Percentiles rank a stretch among this genome's conserved stretches.
Conservation (phyloP, 1,140 invertebrate species). For the Drosophila dunni region DNA sequence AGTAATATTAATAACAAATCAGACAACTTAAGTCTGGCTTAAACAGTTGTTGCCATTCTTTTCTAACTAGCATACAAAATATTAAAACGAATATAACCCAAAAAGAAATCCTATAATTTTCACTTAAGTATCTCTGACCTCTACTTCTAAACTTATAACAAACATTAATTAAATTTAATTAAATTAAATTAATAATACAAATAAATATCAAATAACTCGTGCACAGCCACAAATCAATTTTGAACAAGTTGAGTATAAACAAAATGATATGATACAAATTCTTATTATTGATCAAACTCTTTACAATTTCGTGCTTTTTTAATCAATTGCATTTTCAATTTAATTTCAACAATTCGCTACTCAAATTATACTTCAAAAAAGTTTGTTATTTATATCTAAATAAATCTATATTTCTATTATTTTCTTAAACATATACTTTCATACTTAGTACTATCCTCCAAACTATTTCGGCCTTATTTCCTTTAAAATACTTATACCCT, state of each 20-base stretch:
- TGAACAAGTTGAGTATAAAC: constrained; percentile 77
- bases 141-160: constrained; percentile 31
- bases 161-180: constrained; percentile 6
- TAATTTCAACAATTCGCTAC: constrained; percentile 48
- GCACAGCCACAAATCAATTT: constrained; percentile 68
- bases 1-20: constrained; percentile 31
- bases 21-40: constrained; percentile 27
- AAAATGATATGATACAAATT: constrained; percentile 62
- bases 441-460: constrained; percentile 15
- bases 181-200: constrained; percentile 8
- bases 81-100: constrained; percentile 33
- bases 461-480: constrained; percentile 43
- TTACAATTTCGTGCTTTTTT: constrained; percentile 72
- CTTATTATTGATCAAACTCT: constrained; percentile 71
- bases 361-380: constrained; percentile 23
- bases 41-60: constrained; percentile 51
- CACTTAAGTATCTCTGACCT: constrained; percentile 39
- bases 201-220: constrained; percentile 39
- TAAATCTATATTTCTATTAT: constrained; percentile 17
- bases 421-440: constrained; percentile 42
- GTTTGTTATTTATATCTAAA: constrained; percentile 28
- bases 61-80: constrained; percentile 55
- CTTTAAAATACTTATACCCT: constrained; percentile 22
- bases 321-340: constrained; percentile 63
- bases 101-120: constrained; percentile 37